Evolutionary conservation across 2,797 vertebrate genomes (phyloP).

Genomic region (Pogonophryne albipinna): DNA sequence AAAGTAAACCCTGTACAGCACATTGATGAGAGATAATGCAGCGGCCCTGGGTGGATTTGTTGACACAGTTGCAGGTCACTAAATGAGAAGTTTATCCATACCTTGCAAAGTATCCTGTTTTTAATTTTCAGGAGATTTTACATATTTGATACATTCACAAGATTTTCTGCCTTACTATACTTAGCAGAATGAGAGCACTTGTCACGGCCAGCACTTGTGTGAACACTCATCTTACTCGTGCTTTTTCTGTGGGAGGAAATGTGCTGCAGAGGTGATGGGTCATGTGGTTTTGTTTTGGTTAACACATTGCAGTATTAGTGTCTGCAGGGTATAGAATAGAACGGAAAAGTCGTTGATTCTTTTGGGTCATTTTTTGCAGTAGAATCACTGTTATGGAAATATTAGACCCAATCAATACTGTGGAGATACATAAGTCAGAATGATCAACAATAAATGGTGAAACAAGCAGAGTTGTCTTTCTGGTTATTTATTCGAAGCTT

Average conservation of each 20-base stretch:
- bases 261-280: constrained; percentile 41
- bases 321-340: constrained; percentile 11
- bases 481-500: no score
- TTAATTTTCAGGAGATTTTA: neutral
- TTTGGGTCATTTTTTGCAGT: neutral
- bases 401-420: no score
- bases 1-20: neutral
- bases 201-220: constrained; percentile 6
- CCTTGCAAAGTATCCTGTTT: neutral
- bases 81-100: neutral
- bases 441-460: no score
- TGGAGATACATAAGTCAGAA: no score
- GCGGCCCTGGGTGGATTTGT: neutral
- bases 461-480: no score
- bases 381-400: no score
- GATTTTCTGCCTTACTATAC: neutral
- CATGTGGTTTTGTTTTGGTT: constrained; percentile 79
- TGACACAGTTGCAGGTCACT: neutral
- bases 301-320: constrained; percentile 35
- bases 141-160: neutral
- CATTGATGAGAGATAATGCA: constrained; percentile 22
- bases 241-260: constrained; percentile 37
- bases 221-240: constrained; percentile 32
- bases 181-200: constrained; percentile 20
- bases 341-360: neutral